phyloP scores from a whole-genome alignment of 2,113 vertebrate genomes.

The Excalfactoria chinensis region DNA sequence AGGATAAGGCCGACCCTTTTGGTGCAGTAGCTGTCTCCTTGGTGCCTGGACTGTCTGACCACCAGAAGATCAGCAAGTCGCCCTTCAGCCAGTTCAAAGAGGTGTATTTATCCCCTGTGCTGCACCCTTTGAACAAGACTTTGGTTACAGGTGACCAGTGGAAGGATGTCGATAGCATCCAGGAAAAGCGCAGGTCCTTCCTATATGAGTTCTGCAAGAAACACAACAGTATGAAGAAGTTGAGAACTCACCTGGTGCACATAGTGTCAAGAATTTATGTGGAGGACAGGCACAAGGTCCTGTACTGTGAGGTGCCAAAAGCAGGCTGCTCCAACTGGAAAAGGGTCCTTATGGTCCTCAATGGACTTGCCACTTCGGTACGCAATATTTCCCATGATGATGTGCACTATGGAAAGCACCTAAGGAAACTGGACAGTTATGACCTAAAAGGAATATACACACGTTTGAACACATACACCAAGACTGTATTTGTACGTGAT shows the following conservation, averaged over 20 bases:
- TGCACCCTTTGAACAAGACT: slow-evolving; percentile 59
- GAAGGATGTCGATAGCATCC: slow-evolving; percentile 51
- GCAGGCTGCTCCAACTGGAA: slow-evolving; percentile 84
- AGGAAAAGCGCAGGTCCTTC: slow-evolving; percentile 75
- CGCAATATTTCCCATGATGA: slow-evolving; percentile 79
- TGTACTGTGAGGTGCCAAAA: slow-evolving; percentile 84
- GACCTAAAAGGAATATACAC: slow-evolving; percentile 74
- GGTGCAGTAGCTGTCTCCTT: neutral
- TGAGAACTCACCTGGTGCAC: slow-evolving; percentile 53
- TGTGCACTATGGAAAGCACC: slow-evolving; percentile 81
- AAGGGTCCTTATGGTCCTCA: slow-evolving; percentile 79
- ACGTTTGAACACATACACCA: slow-evolving; percentile 79
- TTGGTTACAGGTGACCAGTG: slow-evolving; percentile 55
- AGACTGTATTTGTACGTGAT: slow-evolving; percentile 82
- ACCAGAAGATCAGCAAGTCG: neutral
- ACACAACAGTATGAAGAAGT: slow-evolving; percentile 40
- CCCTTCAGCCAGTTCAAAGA: slow-evolving; percentile 48
- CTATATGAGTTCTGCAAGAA: slow-evolving; percentile 78
- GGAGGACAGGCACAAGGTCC: slow-evolving; percentile 80
- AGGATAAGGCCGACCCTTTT: neutral
- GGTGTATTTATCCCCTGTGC: slow-evolving; percentile 29
- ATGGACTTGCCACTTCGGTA: slow-evolving; percentile 70
- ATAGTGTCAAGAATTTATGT: slow-evolving; percentile 81
- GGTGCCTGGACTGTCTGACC: slow-evolving; percentile 4
- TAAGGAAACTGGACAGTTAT: slow-evolving; percentile 79